Evolutionary conservation across 1,140 invertebrate species (phyloP).

Genomic region (Papilio aristodemus): DNA sequence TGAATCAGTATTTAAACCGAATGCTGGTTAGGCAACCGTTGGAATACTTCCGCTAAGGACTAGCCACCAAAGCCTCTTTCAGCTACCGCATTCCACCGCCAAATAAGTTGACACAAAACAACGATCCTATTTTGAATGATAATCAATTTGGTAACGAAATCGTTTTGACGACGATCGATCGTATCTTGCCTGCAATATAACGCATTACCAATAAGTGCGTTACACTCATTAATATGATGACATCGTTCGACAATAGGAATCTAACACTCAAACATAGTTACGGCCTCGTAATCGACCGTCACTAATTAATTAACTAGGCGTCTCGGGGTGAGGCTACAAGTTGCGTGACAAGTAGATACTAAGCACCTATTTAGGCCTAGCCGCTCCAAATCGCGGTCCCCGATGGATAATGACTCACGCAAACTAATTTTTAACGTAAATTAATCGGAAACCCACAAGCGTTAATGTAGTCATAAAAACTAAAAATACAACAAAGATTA

Average conservation of each 20-base stretch:
- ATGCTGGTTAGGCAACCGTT: constrained; percentile 51
- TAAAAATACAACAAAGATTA: background rate
- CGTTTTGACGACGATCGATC: constrained; percentile 33
- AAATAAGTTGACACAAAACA: constrained; percentile 63
- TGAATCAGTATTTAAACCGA: constrained; percentile 52
- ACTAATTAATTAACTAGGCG: constrained; percentile 51
- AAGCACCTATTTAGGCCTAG: constrained; percentile 43
- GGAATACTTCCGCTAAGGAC: constrained; percentile 50
- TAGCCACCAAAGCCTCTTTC: constrained; percentile 50
- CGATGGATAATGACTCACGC: constrained; percentile 43
- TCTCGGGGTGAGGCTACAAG: constrained; percentile 37
- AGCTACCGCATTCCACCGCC: constrained; percentile 64
- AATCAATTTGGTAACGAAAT: constrained; percentile 57
- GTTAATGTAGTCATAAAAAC: constrained; percentile 10
- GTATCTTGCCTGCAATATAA: constrained; percentile 15
- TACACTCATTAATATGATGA: constrained; percentile 33
- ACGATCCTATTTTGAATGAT: constrained; percentile 58
- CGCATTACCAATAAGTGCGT: constrained; percentile 33
- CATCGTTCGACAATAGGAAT: constrained; percentile 29
- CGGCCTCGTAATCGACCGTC: constrained; percentile 42
- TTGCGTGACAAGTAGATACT: constrained; percentile 46
- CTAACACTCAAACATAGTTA: constrained; percentile 35
- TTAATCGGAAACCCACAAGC: constrained; percentile 24
- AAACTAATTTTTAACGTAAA: constrained; percentile 40
- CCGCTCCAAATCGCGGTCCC: constrained; percentile 48